Conservation (phyloP, 2,797 vertebrate genomes). For the Passerculus sandwichensis region DNA sequence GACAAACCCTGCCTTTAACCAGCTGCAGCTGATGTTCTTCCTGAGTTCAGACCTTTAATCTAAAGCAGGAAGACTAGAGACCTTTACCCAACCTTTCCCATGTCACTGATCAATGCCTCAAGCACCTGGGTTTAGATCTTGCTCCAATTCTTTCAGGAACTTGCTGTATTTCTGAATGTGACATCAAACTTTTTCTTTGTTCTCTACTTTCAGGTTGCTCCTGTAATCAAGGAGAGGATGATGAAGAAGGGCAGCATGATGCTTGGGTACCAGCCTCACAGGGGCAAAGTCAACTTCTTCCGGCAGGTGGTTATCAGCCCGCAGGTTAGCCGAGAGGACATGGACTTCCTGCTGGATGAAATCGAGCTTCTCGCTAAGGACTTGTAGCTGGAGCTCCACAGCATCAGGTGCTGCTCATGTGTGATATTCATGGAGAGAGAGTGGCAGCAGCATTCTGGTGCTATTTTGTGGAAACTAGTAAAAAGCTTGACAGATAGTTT, state of each 20-base stretch:
- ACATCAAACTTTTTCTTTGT: not conserved
- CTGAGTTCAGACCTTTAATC: not conserved
- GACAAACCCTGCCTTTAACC: not conserved
- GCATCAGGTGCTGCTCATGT: not conserved
- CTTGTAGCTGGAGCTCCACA: constrained; percentile 73
- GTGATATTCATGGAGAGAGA: not conserved
- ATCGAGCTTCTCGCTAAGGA: constrained; percentile 82
- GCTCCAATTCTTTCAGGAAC: not conserved
- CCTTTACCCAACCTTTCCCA: not conserved
- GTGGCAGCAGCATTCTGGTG: constrained; percentile 21
- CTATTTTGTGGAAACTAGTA: not conserved
- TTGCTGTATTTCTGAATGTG: not conserved
- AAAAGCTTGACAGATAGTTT: not conserved
- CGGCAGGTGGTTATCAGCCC: constrained; percentile 87
- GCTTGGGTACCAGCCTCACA: constrained; percentile 85
- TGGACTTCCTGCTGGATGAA: constrained; percentile 88
- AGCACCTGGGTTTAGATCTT: not conserved
- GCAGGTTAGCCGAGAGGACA: constrained; percentile 80
- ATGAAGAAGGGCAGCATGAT: constrained; percentile 87
- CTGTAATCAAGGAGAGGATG: constrained; percentile 86
- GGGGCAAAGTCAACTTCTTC: constrained; percentile 86
- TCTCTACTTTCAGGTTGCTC: constrained; percentile 80
- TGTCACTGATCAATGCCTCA: not conserved
- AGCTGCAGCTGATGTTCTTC: not conserved
- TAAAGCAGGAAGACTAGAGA: not conserved